Percentiles rank a stretch among this genome's conserved stretches.
Conservation (phyloP, 2,797 vertebrate species). For the Halcyon chelicuti region DNA sequence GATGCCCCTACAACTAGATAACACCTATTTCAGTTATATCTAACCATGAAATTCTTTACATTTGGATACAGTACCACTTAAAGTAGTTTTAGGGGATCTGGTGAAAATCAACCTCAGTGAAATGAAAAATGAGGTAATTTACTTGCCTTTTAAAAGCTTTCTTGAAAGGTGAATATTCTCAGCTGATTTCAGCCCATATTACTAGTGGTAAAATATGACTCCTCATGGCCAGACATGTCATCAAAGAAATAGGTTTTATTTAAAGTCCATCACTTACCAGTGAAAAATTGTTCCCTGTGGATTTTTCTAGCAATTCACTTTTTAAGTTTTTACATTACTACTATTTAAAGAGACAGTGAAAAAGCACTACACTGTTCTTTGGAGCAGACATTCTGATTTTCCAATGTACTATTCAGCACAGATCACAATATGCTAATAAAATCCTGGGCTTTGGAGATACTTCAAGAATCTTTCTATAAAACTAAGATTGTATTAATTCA, state of each 20-base stretch:
- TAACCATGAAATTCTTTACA: not conserved
- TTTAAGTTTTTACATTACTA: not conserved
- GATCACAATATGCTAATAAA: not conserved
- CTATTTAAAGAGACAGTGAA: not conserved
- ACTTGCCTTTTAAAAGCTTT: conserved; percentile 1
- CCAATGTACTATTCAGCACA: not conserved
- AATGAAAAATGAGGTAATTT: conserved; percentile 5
- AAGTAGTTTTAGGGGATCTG: not conserved
- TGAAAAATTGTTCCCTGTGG: not conserved
- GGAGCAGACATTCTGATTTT: not conserved
- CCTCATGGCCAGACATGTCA: not conserved
- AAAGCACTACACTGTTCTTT: not conserved
- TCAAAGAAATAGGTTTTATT: not conserved
- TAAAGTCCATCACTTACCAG: not conserved
- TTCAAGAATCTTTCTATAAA: not conserved
- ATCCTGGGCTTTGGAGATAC: not conserved
- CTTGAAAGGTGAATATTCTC: not conserved
- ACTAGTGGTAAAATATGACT: not conserved
- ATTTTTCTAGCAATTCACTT: not conserved
- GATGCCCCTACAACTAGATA: not conserved
- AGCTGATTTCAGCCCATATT: not conserved
- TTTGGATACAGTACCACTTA: not conserved
- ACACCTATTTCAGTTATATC: not conserved
- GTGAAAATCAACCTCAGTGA: not conserved
- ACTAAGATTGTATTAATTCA: not conserved